Evolutionary conservation across 2,888 invertebrate species (phyloP).

Genomic region (Catocala nupta): DNA sequence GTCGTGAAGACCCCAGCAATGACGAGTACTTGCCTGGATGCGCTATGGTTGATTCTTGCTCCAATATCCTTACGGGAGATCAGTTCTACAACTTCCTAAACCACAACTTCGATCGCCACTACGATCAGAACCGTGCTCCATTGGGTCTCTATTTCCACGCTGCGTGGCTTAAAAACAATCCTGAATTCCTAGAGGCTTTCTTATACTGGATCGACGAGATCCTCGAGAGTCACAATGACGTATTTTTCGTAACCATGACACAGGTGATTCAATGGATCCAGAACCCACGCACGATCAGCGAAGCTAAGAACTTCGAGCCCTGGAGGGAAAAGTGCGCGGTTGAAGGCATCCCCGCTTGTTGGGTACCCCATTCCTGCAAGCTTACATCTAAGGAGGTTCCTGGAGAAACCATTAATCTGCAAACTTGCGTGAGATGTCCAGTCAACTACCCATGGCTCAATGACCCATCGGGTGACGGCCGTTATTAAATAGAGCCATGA

Average conservation of each 20-base stretch:
- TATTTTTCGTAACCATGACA: constrained; percentile 98
- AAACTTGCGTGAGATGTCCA: constrained; percentile 97
- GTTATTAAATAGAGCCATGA: constrained; percentile 90
- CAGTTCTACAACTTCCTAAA: constrained; percentile 98
- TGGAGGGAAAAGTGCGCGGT: constrained; percentile 98
- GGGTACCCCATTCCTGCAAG: constrained; percentile 96
- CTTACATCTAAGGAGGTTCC: constrained; percentile 97
- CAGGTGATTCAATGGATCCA: constrained; percentile 98
- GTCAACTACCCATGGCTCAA: constrained; percentile 98
- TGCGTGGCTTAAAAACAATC: constrained; percentile 97
- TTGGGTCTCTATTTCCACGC: constrained; percentile 97
- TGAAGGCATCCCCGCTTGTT: constrained; percentile 94
- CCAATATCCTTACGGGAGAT: constrained; percentile 96
- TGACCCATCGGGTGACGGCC: constrained; percentile 96
- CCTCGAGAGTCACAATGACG: constrained; percentile 94
- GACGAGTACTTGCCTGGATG: constrained; percentile 97
- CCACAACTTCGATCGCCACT: constrained; percentile 97
- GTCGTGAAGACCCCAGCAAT: constrained; percentile 95
- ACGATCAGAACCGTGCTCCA: constrained; percentile 96
- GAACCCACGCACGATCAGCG: constrained; percentile 93
- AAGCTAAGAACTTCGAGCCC: constrained; percentile 96
- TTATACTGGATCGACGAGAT: constrained; percentile 97
- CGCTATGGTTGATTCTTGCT: constrained; percentile 98
- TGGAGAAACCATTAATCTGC: constrained; percentile 97
- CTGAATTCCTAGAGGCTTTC: constrained; percentile 97